Evolutionary conservation across 2,797 vertebrate genomes (phyloP), one percentile per base, ranked within the genome.

Genomic region (Schizopygopsis pylzovi): DNA sequence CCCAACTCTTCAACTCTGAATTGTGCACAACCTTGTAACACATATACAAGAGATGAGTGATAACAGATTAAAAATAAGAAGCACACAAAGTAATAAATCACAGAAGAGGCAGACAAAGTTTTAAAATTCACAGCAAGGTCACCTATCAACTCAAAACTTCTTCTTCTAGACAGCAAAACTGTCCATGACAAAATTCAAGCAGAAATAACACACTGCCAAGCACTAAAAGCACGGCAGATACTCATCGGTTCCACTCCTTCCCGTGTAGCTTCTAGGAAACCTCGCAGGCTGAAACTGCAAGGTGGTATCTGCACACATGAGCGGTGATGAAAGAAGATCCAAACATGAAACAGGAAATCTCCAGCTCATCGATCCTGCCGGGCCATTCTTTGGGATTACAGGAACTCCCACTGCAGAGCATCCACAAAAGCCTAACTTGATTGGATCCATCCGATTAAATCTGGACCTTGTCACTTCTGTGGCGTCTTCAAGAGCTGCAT

Each of bases 391-490:
- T 33, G 4, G 41, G 43, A 81, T 47, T 79, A 81, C 9, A 81
- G 49, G 22, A 28, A 80, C 45, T 71, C 68, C 47, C 72, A 41
- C 61, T 71, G 72, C 80, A 81, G 22, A 68, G 7, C 67, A 68
- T 37, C 10, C 54, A 83, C 75, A 85, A 83, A 88, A 61, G 72
- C 76, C 77, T 70, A 43, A 73, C 54, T 77, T 84, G 87, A 89
- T 85, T 83, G 83, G 78, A 88, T 87, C 77, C 61, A 25, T 81
- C 45, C 78, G 80, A 85, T 88, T 85, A 79, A 86, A 85, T 83
- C 87, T 72, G 81, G 86, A 83, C 77, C 72, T 82, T 85, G 85
- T 90, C 89, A 88, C 87, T 87, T 85, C 61, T 65, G 52, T 15
- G 73, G 70, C 68, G 4, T 67, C 81, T 82, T 83, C 77, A 45